phyloP scores from a whole-genome alignment of 2,888 invertebrate genomes.

The Tetragonula carbonaria region DNA sequence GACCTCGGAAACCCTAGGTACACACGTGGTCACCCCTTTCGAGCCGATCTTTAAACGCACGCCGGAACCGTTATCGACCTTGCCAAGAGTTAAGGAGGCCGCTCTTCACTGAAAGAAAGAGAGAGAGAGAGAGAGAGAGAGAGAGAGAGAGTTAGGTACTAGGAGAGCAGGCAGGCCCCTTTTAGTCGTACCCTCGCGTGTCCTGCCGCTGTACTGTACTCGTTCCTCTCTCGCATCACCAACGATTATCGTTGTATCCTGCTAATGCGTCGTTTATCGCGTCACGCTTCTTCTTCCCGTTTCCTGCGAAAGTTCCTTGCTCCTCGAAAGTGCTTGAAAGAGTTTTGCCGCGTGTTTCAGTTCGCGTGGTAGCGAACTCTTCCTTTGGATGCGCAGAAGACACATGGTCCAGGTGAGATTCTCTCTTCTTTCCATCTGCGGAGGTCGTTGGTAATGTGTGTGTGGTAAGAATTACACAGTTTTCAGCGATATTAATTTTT shows the following conservation, averaged over 20 bases:
- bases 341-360: not conserved
- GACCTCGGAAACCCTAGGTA: slow-evolving; percentile 62
- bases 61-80: slow-evolving; percentile 70
- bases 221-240: slow-evolving; percentile 31
- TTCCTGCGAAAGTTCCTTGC: no score
- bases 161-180: slow-evolving; percentile 45
- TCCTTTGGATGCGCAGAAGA: not conserved
- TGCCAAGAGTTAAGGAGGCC: slow-evolving; percentile 61
- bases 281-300: slow-evolving; percentile 22
- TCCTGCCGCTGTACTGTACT: slow-evolving; percentile 36
- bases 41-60: slow-evolving; percentile 61
- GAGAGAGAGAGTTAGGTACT: slow-evolving; percentile 29
- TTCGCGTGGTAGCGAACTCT: not conserved
- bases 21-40: slow-evolving; percentile 67
- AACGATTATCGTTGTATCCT: slow-evolving; percentile 20
- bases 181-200: slow-evolving; percentile 68
- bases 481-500: not conserved
- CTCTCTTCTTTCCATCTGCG: not conserved
- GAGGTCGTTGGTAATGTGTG: not conserved
- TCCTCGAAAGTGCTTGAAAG: not conserved
- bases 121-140: no score
- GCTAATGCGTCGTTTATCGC: slow-evolving; percentile 59
- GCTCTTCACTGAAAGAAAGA: slow-evolving; percentile 32
- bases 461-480: not conserved
- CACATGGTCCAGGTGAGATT: not conserved